Evolutionary conservation across 2,888 invertebrate genomes (phyloP), one percentile per base, ranked within the genome.

Genomic region (Catocala nupta): DNA sequence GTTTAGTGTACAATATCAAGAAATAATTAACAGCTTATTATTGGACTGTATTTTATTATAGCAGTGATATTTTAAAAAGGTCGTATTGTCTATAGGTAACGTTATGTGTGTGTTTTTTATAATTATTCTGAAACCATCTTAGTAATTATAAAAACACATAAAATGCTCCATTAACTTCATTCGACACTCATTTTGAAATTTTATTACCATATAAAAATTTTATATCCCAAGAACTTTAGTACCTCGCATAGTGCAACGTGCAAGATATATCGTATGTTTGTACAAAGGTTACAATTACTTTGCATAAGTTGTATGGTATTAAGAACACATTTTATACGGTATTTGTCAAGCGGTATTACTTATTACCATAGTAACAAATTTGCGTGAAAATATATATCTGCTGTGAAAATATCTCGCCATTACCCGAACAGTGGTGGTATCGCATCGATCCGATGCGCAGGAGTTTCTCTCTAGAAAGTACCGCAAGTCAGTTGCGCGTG

Each of bases 391-490:
- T 65, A 73, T 73, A 71, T 68, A 78, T 43, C 34, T 59, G 34
- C 66, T 51, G 81, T 80, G 81, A 71, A 74, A 77, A 77, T 72
- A 74, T 60, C 65, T 61, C 66, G 66, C 57, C 64, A 68, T 67
- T 67, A 77, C 62, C 57, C 78, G 82, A 73, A 77, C 78, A 81
- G 83, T 84, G 78, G 85, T 84, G 82, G 82, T 81, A 81, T 82
- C 79, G 82, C 77, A 81, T 78, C 79, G 81, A 82, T 82, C 73
- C 80, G 81, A 74, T 83, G 83, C 86, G 86, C 89, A 86, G 87
- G 90, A 92, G 90, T 94, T 94, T 95, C 94, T 95, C 94, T 88
- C 83, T 90, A 94, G 95, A 95, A 95, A 95, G 95, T 93, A 89
- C 91, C 90, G 89, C 88, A 88, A 89, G 85, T 81, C 85, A 88